Evolutionary conservation across 2,888 invertebrate species (phyloP).

Genomic region (Netelia fuscicornis): DNA sequence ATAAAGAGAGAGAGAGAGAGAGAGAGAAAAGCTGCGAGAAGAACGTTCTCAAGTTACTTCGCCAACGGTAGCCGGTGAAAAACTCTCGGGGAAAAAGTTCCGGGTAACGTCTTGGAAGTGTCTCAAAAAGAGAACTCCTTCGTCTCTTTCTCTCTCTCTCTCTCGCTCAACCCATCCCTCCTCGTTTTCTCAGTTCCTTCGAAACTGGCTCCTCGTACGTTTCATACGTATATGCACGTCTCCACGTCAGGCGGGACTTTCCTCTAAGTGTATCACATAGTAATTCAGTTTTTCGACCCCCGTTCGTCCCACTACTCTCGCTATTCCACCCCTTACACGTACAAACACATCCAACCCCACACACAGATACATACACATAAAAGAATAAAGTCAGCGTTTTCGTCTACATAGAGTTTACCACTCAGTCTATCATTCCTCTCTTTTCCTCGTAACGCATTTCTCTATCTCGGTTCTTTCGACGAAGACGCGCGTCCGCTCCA

Average conservation of each 20-base stretch:
- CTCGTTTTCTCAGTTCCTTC: conserved; percentile 32
- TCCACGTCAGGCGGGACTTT: conserved; percentile 68
- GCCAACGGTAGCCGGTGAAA: conserved; percentile 68
- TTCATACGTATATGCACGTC: conserved; percentile 32
- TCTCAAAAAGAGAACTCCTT: conserved; percentile 81
- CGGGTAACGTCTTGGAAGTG: conserved; percentile 83
- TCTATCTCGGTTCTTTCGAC: conserved; percentile 31
- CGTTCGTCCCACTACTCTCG: conserved; percentile 59
- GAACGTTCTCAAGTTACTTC: conserved; percentile 78
- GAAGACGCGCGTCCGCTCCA: neutral
- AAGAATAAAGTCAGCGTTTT: conserved; percentile 53
- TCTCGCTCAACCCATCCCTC: neutral
- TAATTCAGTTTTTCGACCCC: conserved; percentile 83
- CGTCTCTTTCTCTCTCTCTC: conserved; percentile 44
- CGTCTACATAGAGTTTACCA: conserved; percentile 66
- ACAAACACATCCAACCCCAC: neutral
- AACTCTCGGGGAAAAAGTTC: conserved; percentile 78
- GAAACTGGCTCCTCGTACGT: conserved; percentile 25
- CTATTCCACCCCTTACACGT: conserved; percentile 39
- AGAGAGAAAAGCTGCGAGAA: conserved; percentile 53
- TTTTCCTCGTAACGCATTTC: conserved; percentile 19
- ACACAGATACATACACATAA: neutral
- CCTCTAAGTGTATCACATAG: conserved; percentile 84
- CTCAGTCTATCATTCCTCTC: conserved; percentile 47
- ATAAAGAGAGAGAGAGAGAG: neutral